A percentile compares a stretch with the other conserved stretches of the same genome.
phyloP scores from a whole-genome alignment of 2,888 invertebrate species.

The Cerastoderma edule region DNA sequence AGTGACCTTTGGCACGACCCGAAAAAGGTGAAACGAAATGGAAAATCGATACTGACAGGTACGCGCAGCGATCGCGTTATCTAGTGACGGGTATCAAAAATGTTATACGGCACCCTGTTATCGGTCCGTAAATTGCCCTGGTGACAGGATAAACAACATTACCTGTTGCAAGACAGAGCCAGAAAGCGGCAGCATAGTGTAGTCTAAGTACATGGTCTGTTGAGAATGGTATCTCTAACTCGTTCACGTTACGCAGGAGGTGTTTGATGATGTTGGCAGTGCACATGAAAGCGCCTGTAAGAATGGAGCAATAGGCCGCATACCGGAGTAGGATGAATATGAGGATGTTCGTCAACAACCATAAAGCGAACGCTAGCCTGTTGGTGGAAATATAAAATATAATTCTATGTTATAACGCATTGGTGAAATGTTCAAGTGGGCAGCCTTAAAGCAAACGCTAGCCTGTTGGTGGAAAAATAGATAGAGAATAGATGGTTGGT shows the following conservation, averaged over 20 bases:
- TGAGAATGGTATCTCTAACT: constrained; percentile 86
- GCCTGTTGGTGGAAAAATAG: constrained; percentile 77
- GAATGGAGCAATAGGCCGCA: constrained; percentile 85
- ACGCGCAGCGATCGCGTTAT: too few relatives aligned
- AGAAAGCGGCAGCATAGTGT: constrained; percentile 85
- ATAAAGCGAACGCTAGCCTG: constrained; percentile 86
- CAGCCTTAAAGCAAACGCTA: constrained; percentile 86
- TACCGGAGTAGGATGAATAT: constrained; percentile 86
- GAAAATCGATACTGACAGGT: too few relatives aligned
- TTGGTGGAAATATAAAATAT: neutral
- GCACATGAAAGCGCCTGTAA: constrained; percentile 85
- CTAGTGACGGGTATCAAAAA: too few relatives aligned
- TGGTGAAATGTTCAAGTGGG: too few relatives aligned
- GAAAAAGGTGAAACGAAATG: too few relatives aligned
- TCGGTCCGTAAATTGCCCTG: too few relatives aligned
- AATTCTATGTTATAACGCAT: too few relatives aligned
- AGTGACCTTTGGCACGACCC: too few relatives aligned
- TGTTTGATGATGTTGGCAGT: constrained; percentile 85
- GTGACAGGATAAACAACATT: too few relatives aligned
- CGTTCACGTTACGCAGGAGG: constrained; percentile 85
- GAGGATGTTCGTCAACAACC: constrained; percentile 86
- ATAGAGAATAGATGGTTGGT: too few relatives aligned
- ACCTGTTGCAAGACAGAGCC: constrained; percentile 85
- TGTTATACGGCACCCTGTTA: too few relatives aligned
- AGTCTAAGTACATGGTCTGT: constrained; percentile 81